Evolutionary conservation across 1,140 invertebrate genomes (phyloP).

Genomic region (Drosophila subpulchrella): DNA sequence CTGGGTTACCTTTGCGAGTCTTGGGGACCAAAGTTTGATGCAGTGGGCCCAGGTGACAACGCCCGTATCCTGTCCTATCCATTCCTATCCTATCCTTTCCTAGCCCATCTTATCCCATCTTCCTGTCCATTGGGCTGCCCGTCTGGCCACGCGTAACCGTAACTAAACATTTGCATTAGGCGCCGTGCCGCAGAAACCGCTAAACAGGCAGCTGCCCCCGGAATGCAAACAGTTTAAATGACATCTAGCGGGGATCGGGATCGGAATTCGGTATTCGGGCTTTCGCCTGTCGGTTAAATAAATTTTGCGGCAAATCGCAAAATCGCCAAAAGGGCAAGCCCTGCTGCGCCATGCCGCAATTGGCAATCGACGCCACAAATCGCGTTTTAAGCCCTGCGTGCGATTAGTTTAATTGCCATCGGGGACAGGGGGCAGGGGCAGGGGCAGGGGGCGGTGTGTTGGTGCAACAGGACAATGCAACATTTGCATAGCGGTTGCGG

Average conservation of each 20-base stretch:
- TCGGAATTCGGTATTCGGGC: neutral
- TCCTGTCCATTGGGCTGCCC: neutral
- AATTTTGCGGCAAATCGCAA: slow-evolving; percentile 67
- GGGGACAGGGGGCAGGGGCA: neutral
- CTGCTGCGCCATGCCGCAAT: slow-evolving; percentile 27
- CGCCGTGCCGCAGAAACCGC: slow-evolving; percentile 60
- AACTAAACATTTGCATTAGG: slow-evolving; percentile 79
- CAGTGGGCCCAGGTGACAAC: too few species aligned
- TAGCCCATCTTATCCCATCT: too few species aligned
- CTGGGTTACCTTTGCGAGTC: too few species aligned
- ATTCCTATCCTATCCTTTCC: neutral
- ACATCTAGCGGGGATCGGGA: slow-evolving; percentile 37
- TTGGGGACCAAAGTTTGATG: too few species aligned
- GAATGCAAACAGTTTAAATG: slow-evolving; percentile 71
- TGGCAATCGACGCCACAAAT: slow-evolving; percentile 80
- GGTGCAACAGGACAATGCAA: slow-evolving; percentile 71
- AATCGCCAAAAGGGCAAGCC: slow-evolving; percentile 41
- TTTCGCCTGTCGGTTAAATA: slow-evolving; percentile 56
- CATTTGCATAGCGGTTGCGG: slow-evolving; percentile 68
- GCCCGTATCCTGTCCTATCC: too few species aligned
- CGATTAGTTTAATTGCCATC: slow-evolving; percentile 84
- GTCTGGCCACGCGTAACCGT: slow-evolving; percentile 31
- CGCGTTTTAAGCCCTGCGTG: slow-evolving; percentile 83
- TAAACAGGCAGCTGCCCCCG: slow-evolving; percentile 53
- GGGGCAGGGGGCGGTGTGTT: neutral